A percentile compares a stretch with the other conserved stretches of the same genome.
Conservation (phyloP, 2,888 invertebrate genomes). For the Halocaridina rubra region DNA sequence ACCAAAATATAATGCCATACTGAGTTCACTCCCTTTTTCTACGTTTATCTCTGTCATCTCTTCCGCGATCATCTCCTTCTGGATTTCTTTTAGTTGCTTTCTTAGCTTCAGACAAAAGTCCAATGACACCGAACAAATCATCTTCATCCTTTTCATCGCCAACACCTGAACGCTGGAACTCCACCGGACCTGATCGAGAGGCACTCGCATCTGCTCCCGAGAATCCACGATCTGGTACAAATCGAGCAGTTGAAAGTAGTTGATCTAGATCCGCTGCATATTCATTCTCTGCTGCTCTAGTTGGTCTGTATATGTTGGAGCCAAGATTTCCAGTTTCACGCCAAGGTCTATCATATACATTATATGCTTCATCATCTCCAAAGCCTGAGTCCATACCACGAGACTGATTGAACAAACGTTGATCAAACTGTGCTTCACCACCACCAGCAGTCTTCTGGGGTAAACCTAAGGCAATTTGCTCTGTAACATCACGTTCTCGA, state of each 20-base stretch:
- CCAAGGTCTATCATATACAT: constrained; percentile 99
- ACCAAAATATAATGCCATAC: too few relatives aligned
- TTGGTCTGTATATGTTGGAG: constrained; percentile 89
- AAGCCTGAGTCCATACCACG: constrained; percentile 95
- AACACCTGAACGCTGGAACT: constrained; percentile 77
- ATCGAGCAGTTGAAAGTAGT: constrained; percentile 87
- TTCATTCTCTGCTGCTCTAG: constrained; percentile 88
- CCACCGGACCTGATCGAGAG: constrained; percentile 90
- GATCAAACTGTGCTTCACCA: constrained; percentile 89
- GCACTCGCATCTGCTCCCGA: constrained; percentile 79
- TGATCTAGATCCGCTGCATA: constrained; percentile 92
- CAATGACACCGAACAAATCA: constrained; percentile 98
- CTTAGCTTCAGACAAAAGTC: constrained; percentile 97
- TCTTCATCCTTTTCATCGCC: constrained; percentile 75
- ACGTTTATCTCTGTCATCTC: constrained; percentile 65
- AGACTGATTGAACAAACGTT: constrained; percentile 92
- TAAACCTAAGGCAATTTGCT: constrained; percentile 96
- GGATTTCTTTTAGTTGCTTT: constrained; percentile 76
- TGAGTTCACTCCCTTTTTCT: constrained; percentile 64
- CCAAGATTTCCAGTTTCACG: constrained; percentile 87
- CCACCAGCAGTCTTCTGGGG: constrained; percentile 80
- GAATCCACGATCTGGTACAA: constrained; percentile 98
- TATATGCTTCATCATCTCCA: constrained; percentile 96
- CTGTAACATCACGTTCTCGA: constrained; percentile 96
- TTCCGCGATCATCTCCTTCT: constrained; percentile 64